Evolutionary conservation across 2,797 vertebrate genomes (phyloP), one percentile per base, ranked within the genome.

Genomic region (Leontocebus nigricollis): DNA sequence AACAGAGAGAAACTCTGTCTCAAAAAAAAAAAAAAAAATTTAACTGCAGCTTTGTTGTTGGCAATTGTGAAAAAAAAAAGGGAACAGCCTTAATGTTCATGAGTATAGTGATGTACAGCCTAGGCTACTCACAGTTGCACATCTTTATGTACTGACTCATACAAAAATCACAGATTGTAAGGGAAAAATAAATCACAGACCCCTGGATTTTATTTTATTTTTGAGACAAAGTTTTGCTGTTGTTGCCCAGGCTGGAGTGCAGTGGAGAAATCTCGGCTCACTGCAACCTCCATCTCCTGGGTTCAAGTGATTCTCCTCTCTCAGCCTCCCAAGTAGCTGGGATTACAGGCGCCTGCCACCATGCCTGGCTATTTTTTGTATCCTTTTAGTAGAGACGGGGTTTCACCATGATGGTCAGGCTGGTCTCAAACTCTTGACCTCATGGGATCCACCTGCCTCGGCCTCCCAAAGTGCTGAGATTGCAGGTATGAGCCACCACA

Each of bases 91-190:
- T 39, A 27, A 64, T 61, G 59, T 48, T 64, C 52, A 17, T 59
- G 22, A 1, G 5, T 46, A 14, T 3, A n/a, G 26, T 27, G 41
- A 7, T 1, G 4, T 19, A 10, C 5, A 30, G 24, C 1, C 7
- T 22, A 10, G 33, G 44, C 82, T 10, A 13, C 73, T 44, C 48
- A 57, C 10, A 36, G 80, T 14, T 33, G 75, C 22, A 26, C 8
- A 2, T 75, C 44, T 72, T 20, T 26, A 26, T 11, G 30, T 48
- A 11, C 76, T 11, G 50, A 20, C n/a, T 72, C 50, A 50, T 50
- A 4, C 1, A 20, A 59, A 76, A 82, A 2, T 46, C 88, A 9
- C 26, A 12, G 3, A 2, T 55, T 3, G 2, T 19, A 61, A 73
- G 44, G 30, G 46, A 27, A 72, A 83, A 57, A 36, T 3, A 8